Evolutionary conservation across 2,888 invertebrate genomes (phyloP).

Genomic region (Lepidocyrtinus sp.): DNA sequence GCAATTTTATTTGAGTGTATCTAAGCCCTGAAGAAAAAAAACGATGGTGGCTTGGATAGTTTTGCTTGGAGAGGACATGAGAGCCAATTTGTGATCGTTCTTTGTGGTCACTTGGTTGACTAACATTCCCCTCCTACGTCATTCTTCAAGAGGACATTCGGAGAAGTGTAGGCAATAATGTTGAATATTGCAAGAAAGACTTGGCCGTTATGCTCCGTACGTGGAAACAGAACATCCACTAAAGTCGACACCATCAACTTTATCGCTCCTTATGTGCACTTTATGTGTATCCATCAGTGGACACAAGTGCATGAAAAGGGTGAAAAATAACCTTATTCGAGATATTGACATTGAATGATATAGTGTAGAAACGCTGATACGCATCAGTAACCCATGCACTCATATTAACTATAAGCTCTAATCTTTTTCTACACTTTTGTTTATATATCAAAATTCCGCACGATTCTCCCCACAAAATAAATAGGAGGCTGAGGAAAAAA

Average conservation of each 20-base stretch:
- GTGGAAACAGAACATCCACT: conserved; percentile 21
- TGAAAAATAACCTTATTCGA: conserved; percentile 7
- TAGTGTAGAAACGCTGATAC: conserved; percentile 3
- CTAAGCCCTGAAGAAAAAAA: neutral
- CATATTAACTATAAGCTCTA: no score
- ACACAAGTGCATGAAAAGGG: conserved; percentile 9
- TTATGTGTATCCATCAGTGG: conserved; percentile 7
- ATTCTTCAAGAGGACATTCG: conserved; percentile 19
- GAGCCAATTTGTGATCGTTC: conserved; percentile 52
- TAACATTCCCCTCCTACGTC: conserved; percentile 29
- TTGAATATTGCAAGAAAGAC: conserved; percentile 17
- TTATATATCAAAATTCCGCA: no score
- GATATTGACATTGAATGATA: conserved; percentile 11
- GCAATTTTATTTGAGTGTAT: neutral
- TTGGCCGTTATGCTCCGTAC: neutral
- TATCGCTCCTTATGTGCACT: conserved; percentile 5
- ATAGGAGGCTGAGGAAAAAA: no score
- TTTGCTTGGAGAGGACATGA: conserved; percentile 34
- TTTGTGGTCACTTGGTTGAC: conserved; percentile 44
- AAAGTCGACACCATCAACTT: conserved; percentile 37
- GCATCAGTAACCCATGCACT: neutral
- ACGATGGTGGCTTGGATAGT: neutral
- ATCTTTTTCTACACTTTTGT: no score
- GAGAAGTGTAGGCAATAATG: conserved; percentile 35
- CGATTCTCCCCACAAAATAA: no score